These are phyloP conservation scores for Agrilus biguttatus DNA, from an alignment of 2,888 invertebrate species.

Conservation along the genomic window DNA sequence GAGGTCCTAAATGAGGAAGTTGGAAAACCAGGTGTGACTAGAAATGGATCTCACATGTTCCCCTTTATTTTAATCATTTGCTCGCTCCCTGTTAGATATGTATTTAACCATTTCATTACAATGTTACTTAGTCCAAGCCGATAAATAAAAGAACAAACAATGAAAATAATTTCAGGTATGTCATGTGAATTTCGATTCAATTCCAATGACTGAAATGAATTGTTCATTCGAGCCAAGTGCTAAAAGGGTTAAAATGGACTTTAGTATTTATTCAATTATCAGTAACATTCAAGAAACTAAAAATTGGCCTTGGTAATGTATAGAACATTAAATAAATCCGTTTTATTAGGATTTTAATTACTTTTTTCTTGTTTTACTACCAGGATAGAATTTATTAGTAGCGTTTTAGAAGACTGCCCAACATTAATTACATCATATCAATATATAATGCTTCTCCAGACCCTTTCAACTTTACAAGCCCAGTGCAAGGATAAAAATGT, in stretches of 20 bases:
- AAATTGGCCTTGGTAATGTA: constrained; percentile 27
- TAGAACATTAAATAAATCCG: background rate
- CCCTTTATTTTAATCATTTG: too few relatives aligned
- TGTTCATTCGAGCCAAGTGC: constrained; percentile 4
- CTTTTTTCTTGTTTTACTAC: background rate
- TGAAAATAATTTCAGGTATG: background rate
- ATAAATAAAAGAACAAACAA: background rate
- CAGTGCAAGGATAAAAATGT: constrained; percentile 23
- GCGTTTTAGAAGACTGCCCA: constrained; percentile 29
- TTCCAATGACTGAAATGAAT: background rate
- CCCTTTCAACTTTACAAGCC: constrained; percentile 22
- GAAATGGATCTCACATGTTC: too few relatives aligned
- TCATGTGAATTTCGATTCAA: constrained; percentile 3
- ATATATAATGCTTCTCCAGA: constrained; percentile 26
- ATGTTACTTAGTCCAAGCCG: too few relatives aligned
- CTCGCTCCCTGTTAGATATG: too few relatives aligned
- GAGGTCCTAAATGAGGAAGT: too few relatives aligned
- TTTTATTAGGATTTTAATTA: background rate
- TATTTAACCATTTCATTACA: too few relatives aligned
- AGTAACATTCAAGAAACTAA: constrained; percentile 21
- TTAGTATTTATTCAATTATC: constrained; percentile 20
- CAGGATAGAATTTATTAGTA: constrained; percentile 27
- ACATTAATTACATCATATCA: constrained; percentile 24
- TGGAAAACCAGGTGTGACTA: too few relatives aligned
- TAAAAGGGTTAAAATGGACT: constrained; percentile 21